Conservation (phyloP, 2,113 vertebrate species). For the Herpetotheres cachinnans region DNA sequence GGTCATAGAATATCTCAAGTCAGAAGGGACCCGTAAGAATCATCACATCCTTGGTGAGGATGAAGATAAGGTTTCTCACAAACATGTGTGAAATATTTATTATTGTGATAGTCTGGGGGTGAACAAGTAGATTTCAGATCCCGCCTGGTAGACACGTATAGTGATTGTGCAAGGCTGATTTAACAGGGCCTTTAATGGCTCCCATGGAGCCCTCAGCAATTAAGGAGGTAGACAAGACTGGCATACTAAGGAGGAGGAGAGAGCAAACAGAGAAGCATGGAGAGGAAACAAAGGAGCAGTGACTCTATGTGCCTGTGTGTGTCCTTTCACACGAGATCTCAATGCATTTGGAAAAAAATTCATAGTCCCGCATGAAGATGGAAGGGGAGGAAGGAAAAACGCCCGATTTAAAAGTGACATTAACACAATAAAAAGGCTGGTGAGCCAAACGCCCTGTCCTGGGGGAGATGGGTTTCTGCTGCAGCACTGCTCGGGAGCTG, state of each 20-base stretch:
- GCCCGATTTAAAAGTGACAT: rapidly evolving
- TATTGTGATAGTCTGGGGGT: rapidly evolving
- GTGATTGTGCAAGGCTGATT: neutral
- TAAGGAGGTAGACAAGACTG: neutral
- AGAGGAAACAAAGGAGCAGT: neutral
- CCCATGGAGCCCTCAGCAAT: neutral
- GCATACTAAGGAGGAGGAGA: neutral
- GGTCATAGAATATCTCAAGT: no score
- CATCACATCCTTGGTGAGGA: neutral
- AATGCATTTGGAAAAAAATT: rapidly evolving
- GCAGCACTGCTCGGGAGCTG: neutral
- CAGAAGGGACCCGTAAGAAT: neutral
- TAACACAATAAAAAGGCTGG: neutral
- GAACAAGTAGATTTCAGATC: neutral
- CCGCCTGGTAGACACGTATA: rapidly evolving
- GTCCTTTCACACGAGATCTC: neutral
- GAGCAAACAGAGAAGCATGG: neutral
- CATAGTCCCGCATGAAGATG: rapidly evolving
- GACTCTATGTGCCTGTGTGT: rapidly evolving
- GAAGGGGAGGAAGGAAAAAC: neutral
- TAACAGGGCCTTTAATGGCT: neutral
- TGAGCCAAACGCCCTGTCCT: neutral
- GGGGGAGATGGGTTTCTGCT: neutral
- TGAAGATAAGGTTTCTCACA: no score
- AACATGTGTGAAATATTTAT: neutral